Conservation (phyloP, 2,888 invertebrate genomes). For the Hipparchia sbordonii region DNA sequence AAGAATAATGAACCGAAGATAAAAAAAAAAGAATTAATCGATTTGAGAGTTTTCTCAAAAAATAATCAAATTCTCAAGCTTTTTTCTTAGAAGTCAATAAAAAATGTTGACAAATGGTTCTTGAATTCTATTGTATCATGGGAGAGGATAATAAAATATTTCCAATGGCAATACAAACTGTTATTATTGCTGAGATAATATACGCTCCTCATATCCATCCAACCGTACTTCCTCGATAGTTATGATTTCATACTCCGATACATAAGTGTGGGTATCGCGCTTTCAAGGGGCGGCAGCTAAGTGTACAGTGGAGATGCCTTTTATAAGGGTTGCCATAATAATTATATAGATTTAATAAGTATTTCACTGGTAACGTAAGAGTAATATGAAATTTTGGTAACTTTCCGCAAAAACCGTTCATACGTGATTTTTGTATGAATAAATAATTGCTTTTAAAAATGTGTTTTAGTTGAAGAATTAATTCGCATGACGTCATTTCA, state of each 20-base stretch:
- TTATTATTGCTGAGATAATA: slow-evolving; percentile 23
- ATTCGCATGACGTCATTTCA: no score
- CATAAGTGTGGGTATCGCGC: slow-evolving; percentile 51
- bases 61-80: no score
- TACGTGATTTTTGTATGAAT: no score
- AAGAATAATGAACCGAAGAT: no score
- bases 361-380: no score
- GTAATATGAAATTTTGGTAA: not conserved
- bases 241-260: slow-evolving; percentile 30
- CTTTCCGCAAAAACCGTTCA: not conserved
- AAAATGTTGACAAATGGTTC: not conserved
- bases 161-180: slow-evolving; percentile 20
- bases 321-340: slow-evolving; percentile 30
- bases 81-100: not conserved
- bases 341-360: not conserved
- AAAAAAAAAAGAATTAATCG: no score
- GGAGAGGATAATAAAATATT: slow-evolving; percentile 18
- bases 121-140: slow-evolving; percentile 22
- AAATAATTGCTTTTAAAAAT: no score
- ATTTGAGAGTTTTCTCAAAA: no score
- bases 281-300: slow-evolving; percentile 53
- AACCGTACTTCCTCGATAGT: slow-evolving; percentile 26
- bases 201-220: slow-evolving; percentile 12
- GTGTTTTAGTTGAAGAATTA: no score
- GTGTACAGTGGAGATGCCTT: slow-evolving; percentile 43